Base-by-base conservation (phyloP, 1,140 invertebrate species). In the Adoxophyes honmai region DNA sequence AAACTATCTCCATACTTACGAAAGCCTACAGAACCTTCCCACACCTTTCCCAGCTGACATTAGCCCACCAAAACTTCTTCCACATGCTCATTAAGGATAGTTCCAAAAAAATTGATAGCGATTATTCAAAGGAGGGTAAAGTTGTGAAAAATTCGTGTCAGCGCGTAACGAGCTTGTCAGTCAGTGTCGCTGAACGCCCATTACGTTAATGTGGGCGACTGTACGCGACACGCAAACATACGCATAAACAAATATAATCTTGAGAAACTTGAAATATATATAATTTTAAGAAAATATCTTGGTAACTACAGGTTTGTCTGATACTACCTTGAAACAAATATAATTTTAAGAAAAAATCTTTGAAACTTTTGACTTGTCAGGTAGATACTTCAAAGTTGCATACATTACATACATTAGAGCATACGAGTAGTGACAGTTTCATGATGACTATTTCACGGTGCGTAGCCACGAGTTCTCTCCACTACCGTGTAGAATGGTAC, bases 91-190 rank as follows among this genome's bases (percentile, higher is more conserved):
- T 48, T 48, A 48, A 18, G 42, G 42, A 48, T 55, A 55, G 64
- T 64, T 14, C 39, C 39, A 52, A 63, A 70, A 72, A 76, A 72
- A 64, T 72, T 65, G 58, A 55, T 53, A 57, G 55, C 52, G 44
- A 78, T 75, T 65, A 73, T 65, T 78, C 70, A 75, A 66, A 55
- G 36, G 7, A 21, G 48, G 53, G 60, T 38, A 71, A 74, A 64
- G 59, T 71, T 73, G 56, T 60, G 63, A 68, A 71, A 69, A 67
- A 65, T 67, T 65, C 63, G 60, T 77, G 66, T 67, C 60, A 57
- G 42, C 28, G 52, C 53, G 55, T 78, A 78, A 78, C 68, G 72
- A 78, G 59, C 60, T n/a, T 55, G 37, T 71, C 66, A 67, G 59
- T 71, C 70, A 66, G 48, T 59, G 64, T 66, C 62, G 60, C 62